Conservation (phyloP, 2,113 vertebrate species). For the Oryzias melastigma region DNA sequence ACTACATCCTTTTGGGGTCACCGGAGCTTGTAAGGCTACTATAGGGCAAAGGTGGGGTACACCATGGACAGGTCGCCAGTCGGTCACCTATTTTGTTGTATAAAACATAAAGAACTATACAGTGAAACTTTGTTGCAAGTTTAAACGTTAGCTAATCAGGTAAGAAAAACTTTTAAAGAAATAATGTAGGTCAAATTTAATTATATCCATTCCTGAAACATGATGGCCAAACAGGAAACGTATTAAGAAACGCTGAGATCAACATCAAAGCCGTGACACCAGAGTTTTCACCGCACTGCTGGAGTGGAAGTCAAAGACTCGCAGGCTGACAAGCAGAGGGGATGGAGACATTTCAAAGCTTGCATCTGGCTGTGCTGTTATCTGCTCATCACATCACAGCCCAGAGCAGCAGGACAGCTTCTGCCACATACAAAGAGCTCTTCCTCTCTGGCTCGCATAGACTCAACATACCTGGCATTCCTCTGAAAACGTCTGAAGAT, state of each 20-base stretch:
- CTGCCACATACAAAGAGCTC: conserved; percentile 42
- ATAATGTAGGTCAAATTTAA: neutral
- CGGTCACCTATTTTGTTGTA: neutral
- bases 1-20: too few species aligned
- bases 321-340: conserved; percentile 24
- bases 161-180: neutral
- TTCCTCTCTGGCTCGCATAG: conserved; percentile 57
- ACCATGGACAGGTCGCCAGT: too few species aligned
- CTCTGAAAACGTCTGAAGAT: conserved; percentile 3
- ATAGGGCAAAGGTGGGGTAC: too few species aligned
- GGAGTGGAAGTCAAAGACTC: conserved; percentile 34
- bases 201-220: neutral
- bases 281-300: conserved; percentile 12
- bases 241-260: neutral
- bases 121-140: neutral
- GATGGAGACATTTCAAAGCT: conserved; percentile 59
- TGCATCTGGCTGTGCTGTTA: conserved; percentile 55
- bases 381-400: conserved; percentile 63
- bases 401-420: conserved; percentile 53
- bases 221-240: neutral
- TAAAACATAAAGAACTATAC: neutral
- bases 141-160: neutral
- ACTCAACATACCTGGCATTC: conserved; percentile 60
- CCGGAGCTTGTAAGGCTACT: too few species aligned
- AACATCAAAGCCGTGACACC: conserved; percentile 27